Evolutionary conservation across 2,113 vertebrate genomes (phyloP).

Genomic region (Oreotrochilus melanogaster): DNA sequence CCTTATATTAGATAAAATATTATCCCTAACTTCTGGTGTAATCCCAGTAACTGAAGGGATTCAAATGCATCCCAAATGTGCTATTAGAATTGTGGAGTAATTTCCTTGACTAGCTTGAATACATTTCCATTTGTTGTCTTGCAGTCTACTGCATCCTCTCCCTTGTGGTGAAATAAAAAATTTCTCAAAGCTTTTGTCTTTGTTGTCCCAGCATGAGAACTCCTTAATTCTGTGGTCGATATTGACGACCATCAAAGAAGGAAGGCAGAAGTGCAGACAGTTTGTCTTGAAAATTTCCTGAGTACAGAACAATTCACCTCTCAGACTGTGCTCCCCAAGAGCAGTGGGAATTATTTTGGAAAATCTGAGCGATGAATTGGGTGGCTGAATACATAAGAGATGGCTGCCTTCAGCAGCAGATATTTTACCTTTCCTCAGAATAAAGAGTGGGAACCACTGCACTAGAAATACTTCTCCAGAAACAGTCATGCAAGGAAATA

Average conservation of each 20-base stretch:
- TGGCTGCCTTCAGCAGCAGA: neutral
- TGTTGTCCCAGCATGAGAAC: neutral
- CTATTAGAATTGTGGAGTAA: neutral
- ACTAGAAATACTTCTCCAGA: slow-evolving; percentile 45
- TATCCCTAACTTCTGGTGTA: neutral
- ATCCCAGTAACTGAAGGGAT: neutral
- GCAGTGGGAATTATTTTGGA: neutral
- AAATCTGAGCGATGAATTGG: neutral
- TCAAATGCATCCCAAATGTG: neutral
- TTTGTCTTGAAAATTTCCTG: neutral
- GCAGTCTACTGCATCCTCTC: neutral
- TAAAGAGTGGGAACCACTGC: slow-evolving; percentile 58
- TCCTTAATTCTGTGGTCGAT: neutral
- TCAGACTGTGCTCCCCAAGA: neutral
- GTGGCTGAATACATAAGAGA: neutral
- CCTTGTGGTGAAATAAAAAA: neutral
- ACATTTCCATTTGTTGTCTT: neutral
- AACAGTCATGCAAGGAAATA: slow-evolving; percentile 58
- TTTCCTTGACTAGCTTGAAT: neutral
- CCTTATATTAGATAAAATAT: neutral
- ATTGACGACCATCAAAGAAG: neutral
- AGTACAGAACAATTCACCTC: neutral
- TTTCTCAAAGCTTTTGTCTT: neutral
- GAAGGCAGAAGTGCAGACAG: neutral
- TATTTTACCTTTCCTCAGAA: neutral